Evolutionary conservation across 92 coral and sea anemone genomes (phyloP).

Genomic region (Heteractis magnifica): DNA sequence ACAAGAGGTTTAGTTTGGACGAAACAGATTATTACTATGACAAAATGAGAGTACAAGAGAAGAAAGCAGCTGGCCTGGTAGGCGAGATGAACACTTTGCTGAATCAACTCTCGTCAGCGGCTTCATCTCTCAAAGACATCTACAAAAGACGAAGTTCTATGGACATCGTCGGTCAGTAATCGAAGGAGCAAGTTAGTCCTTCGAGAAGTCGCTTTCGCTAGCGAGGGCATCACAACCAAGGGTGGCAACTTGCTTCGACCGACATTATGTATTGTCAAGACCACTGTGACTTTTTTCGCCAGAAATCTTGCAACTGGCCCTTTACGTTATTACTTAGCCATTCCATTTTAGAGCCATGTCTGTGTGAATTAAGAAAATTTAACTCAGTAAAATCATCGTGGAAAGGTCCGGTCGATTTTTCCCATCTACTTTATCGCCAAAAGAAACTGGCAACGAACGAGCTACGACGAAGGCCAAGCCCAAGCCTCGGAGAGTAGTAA

Average conservation of each 20-base stretch:
- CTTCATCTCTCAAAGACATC: constrained; percentile 70
- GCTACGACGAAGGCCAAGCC: background rate
- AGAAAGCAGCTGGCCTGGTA: constrained; percentile 76
- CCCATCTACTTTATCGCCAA: background rate
- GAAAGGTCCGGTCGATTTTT: background rate
- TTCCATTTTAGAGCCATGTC: background rate
- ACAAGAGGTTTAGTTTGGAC: constrained; percentile 35
- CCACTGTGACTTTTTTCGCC: background rate
- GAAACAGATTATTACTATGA: constrained; percentile 60
- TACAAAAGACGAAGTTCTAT: constrained; percentile 64
- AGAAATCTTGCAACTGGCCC: background rate
- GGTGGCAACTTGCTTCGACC: background rate
- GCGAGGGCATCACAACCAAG: background rate
- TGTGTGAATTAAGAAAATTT: constrained; percentile 3
- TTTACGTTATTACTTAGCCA: background rate
- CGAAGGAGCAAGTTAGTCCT: background rate
- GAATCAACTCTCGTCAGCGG: constrained; percentile 79
- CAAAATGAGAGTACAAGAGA: constrained; percentile 59
- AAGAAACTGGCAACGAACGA: background rate
- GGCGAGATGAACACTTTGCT: constrained; percentile 81
- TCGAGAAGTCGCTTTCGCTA: background rate
- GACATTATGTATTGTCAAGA: background rate
- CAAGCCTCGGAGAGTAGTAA: background rate
- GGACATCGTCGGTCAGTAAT: constrained; percentile 33
- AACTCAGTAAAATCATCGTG: background rate